Conservation (phyloP, 1,140 invertebrate species). For the Camponotus pennsylvanicus region DNA sequence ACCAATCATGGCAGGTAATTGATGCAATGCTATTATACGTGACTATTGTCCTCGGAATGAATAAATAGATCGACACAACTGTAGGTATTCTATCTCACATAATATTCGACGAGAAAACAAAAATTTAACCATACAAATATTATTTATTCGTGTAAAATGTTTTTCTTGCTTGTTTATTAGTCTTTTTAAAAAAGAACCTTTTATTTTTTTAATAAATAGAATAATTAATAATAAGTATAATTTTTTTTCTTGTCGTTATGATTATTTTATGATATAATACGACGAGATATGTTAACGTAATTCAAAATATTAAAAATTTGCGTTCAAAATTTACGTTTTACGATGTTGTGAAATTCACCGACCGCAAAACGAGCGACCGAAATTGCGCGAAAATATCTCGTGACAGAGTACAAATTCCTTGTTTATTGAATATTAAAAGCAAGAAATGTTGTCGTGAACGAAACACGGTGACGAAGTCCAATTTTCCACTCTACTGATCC, state of each 20-base stretch:
- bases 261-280: background rate
- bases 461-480: constrained; percentile 65
- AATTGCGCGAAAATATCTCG: constrained; percentile 37
- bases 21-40: background rate
- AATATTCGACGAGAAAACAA: background rate
- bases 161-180: too few species aligned
- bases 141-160: too few species aligned
- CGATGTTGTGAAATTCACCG: background rate
- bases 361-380: constrained; percentile 7
- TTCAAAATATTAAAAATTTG: background rate
- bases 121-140: background rate
- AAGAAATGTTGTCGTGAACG: constrained; percentile 51
- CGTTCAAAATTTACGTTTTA: constrained; percentile 4
- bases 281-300: background rate
- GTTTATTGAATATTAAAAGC: constrained; percentile 61
- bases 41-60: constrained; percentile 13
- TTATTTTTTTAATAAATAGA: too few species aligned
- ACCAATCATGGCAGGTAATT: background rate
- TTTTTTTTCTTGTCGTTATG: background rate
- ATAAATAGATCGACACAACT: constrained; percentile 38
- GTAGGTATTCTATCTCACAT: background rate
- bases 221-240: too few species aligned
- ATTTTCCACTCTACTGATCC: constrained; percentile 68
- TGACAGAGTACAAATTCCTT: constrained; percentile 39
- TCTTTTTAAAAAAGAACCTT: too few species aligned